Percentiles rank a stretch among this genome's conserved stretches.
Conservation (phyloP, 2,888 invertebrate genomes). For the Marronus borbonicus region DNA sequence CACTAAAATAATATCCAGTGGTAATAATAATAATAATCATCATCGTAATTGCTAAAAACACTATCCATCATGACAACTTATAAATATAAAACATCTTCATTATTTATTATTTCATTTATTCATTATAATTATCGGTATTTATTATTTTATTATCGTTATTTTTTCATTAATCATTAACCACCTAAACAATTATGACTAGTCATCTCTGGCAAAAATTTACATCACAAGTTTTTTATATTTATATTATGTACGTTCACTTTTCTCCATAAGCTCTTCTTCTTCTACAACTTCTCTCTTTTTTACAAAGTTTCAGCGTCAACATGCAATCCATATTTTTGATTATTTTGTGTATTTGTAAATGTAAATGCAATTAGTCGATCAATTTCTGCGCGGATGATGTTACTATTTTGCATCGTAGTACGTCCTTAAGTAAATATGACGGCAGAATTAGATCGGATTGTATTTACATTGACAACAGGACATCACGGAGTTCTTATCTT, state of each 20-base stretch:
- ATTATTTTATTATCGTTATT: conserved; percentile 35
- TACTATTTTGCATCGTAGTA: no score
- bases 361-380: background rate
- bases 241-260: background rate
- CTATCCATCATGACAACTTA: conserved; percentile 44
- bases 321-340: background rate
- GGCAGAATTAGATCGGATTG: conserved; percentile 2
- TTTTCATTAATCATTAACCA: conserved; percentile 2
- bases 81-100: conserved; percentile 50
- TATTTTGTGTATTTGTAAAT: background rate
- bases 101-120: conserved; percentile 30
- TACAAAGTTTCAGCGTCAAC: background rate
- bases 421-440: background rate
- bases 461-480: conserved; percentile 9
- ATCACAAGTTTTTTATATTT: conserved; percentile 33
- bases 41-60: conserved; percentile 21
- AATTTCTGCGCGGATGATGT: background rate
- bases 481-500: background rate
- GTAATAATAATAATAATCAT: background rate
- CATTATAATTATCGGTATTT: conserved; percentile 11
- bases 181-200: conserved; percentile 42
- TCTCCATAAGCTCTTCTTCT: background rate
- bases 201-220: conserved; percentile 43
- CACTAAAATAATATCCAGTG: conserved; percentile 24
- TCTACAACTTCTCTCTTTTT: background rate